Evolutionary conservation across 2,113 vertebrate species (phyloP).

Genomic region (Capreolus pygargus): DNA sequence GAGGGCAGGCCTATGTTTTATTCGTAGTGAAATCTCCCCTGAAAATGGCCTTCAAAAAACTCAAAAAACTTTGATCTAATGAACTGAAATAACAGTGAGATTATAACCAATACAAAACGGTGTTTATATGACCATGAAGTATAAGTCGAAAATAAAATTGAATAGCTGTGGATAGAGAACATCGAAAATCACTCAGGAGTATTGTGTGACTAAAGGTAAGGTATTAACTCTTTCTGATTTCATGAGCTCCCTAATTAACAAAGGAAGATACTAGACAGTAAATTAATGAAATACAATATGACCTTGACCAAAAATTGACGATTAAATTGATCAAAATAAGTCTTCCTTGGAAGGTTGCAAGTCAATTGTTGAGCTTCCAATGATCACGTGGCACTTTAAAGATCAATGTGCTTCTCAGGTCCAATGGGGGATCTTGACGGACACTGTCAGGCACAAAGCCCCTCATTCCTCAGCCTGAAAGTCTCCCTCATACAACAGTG

Average conservation of each 20-base stretch:
- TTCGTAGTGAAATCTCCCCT: not conserved
- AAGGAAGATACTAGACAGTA: slow-evolving; percentile 39
- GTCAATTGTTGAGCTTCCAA: not conserved
- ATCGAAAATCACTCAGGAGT: slow-evolving; percentile 42
- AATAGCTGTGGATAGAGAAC: not conserved
- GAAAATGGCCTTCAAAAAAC: not conserved
- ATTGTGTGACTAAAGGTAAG: slow-evolving; percentile 17
- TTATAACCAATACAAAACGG: slow-evolving; percentile 24
- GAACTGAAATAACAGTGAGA: slow-evolving; percentile 26
- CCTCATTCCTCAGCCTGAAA: not conserved
- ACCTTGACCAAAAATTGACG: slow-evolving; percentile 53
- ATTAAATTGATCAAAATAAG: slow-evolving; percentile 54
- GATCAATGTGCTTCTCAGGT: not conserved
- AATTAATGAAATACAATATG: slow-evolving; percentile 60
- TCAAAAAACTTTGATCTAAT: not conserved
- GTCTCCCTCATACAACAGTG: not conserved
- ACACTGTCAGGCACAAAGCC: not conserved
- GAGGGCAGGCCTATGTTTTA: not conserved
- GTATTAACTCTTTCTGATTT: slow-evolving; percentile 51
- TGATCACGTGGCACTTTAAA: not conserved
- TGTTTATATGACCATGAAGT: not conserved
- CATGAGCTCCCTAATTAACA: slow-evolving; percentile 57
- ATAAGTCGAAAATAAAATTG: slow-evolving; percentile 20
- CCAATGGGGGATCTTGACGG: not conserved
- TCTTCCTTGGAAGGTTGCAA: not conserved